Conservation (phyloP, 2,888 invertebrate species). For the Mesochorus sp. region DNA sequence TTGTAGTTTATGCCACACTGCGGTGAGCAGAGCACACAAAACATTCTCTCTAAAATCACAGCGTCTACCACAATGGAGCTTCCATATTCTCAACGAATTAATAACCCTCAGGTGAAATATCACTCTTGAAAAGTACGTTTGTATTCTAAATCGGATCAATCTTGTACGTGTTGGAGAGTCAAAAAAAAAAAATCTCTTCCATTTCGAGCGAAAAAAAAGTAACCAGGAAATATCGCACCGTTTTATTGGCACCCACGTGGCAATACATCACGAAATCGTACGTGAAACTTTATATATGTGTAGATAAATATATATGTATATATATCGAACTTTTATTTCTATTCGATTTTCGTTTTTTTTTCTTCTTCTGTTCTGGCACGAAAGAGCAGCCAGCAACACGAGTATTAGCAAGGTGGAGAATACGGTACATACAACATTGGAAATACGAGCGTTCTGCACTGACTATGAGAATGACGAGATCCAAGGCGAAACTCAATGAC, state of each 20-base stretch:
- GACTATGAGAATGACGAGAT: conserved; percentile 45
- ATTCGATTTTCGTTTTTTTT: neutral
- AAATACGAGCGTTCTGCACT: conserved; percentile 41
- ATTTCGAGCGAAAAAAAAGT: conserved; percentile 14
- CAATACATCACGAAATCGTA: conserved; percentile 28
- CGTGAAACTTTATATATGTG: too few relatives aligned
- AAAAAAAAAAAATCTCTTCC: neutral
- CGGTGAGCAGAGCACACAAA: neutral
- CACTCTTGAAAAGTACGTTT: neutral
- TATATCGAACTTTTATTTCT: conserved; percentile 12
- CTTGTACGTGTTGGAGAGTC: neutral
- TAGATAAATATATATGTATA: conserved; percentile 2
- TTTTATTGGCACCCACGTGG: conserved; percentile 16
- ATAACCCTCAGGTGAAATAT: neutral
- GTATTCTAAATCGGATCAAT: neutral
- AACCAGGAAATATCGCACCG: conserved; percentile 18
- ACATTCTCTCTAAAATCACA: neutral
- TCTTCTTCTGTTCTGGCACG: conserved; percentile 12
- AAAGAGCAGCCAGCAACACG: conserved; percentile 5
- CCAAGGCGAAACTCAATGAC: conserved; percentile 45
- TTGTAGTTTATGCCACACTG: neutral
- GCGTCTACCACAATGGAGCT: neutral
- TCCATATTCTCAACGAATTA: neutral
- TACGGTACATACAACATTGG: neutral
- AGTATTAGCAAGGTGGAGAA: neutral